Conservation (phyloP, 2,113 vertebrate species). For the Australoheros scitulus region DNA sequence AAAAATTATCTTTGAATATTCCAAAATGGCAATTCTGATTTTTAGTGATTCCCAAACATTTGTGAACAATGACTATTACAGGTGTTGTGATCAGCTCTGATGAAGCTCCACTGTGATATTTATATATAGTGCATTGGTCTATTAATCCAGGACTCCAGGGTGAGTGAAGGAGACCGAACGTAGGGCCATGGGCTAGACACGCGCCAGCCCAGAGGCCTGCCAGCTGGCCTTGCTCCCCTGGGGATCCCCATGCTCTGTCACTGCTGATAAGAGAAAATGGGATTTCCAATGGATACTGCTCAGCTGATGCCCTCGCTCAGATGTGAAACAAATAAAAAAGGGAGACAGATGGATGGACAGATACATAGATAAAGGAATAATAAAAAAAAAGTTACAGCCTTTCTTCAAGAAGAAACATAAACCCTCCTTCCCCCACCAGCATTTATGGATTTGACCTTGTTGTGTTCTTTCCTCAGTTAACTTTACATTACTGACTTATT, state of each 20-base stretch:
- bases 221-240: slow-evolving; percentile 70
- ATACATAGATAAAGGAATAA: slow-evolving; percentile 18
- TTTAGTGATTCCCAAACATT: background rate
- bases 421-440: background rate
- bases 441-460: background rate
- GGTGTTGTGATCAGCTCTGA: slow-evolving; percentile 1
- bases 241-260: slow-evolving; percentile 68
- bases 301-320: slow-evolving; percentile 46
- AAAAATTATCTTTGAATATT: background rate
- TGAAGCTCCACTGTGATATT: slow-evolving; percentile 36
- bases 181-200: slow-evolving; percentile 49
- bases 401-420: background rate
- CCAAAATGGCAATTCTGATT: background rate
- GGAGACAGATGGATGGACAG: background rate
- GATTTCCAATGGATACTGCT: slow-evolving; percentile 72
- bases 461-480: background rate
- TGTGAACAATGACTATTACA: background rate
- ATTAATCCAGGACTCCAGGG: slow-evolving; percentile 48
- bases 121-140: slow-evolving; percentile 22
- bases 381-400: slow-evolving; percentile 1
- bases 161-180: slow-evolving; percentile 27
- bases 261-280: slow-evolving; percentile 76
- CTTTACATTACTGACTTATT: background rate
- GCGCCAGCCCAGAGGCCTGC: slow-evolving; percentile 51
- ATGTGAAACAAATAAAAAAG: slow-evolving; percentile 45